These are phyloP conservation scores for Neodiprion fabricii DNA, from an alignment of 1,140 invertebrate genomes.

Conservation along the genomic window DNA sequence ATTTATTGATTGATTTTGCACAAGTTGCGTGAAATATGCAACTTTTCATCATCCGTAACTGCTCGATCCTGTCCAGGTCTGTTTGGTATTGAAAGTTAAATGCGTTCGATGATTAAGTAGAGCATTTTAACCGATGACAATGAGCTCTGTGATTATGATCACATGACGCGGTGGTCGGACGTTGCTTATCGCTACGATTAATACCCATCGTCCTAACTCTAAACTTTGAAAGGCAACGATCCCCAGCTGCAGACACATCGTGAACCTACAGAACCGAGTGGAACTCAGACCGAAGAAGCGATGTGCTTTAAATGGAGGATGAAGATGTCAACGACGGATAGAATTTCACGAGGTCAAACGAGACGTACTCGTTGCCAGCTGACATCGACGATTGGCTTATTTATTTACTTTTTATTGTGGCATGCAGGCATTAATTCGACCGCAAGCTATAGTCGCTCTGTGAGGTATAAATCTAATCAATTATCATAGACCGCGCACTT, in stretches of 20 bases:
- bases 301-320: not conserved
- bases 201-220: not conserved
- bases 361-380: not conserved
- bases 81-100: no score
- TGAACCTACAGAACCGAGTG: not conserved
- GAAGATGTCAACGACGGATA: conserved; percentile 9
- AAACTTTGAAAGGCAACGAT: not conserved
- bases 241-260: not conserved
- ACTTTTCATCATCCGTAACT: no score
- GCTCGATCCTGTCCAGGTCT: no score
- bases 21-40: no score
- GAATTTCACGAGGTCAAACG: not conserved
- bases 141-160: not conserved
- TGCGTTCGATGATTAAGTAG: no score
- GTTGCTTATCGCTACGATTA: not conserved
- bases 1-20: no score
- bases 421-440: not conserved
- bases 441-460: not conserved
- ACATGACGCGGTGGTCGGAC: not conserved
- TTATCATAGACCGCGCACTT: not conserved
- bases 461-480: not conserved
- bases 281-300: not conserved
- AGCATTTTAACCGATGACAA: not conserved
- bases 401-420: conserved; percentile 16
- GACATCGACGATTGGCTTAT: conserved; percentile 12